Conservation (phyloP, 2,113 vertebrate species). For the Silurus asotus region DNA sequence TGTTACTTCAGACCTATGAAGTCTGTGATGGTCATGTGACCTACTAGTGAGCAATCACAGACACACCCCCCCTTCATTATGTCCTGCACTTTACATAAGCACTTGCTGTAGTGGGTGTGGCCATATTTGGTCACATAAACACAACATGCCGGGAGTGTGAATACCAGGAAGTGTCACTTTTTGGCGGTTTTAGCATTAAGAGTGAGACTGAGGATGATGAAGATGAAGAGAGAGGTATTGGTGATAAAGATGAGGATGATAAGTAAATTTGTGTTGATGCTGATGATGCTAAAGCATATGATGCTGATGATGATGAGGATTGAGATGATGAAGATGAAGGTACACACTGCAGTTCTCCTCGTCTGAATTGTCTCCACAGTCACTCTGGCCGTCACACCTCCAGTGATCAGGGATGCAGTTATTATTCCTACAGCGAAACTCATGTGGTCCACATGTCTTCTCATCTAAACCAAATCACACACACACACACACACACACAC, state of each 20-base stretch:
- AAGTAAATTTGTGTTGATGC: background rate
- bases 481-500: conserved; percentile 60
- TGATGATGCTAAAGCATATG: background rate
- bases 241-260: background rate
- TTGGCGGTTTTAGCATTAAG: background rate
- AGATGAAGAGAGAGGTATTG: background rate
- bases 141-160: background rate
- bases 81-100: no score
- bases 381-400: conserved; percentile 95
- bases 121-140: background rate
- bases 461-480: conserved; percentile 84
- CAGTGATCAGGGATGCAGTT: conserved; percentile 99
- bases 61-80: no score
- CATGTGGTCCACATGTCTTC: conserved; percentile 96
- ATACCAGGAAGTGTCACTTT: background rate
- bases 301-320: background rate
- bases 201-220: background rate
- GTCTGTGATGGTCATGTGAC: no score
- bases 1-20: no score
- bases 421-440: conserved; percentile 97
- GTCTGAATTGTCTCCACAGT: conserved; percentile 96
- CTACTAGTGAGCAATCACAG: no score
- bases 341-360: conserved; percentile 91
- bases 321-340: background rate
- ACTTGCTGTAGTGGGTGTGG: background rate